phyloP scores from a whole-genome alignment of 2,888 invertebrate species.

The Andricus quercusramuli region DNA sequence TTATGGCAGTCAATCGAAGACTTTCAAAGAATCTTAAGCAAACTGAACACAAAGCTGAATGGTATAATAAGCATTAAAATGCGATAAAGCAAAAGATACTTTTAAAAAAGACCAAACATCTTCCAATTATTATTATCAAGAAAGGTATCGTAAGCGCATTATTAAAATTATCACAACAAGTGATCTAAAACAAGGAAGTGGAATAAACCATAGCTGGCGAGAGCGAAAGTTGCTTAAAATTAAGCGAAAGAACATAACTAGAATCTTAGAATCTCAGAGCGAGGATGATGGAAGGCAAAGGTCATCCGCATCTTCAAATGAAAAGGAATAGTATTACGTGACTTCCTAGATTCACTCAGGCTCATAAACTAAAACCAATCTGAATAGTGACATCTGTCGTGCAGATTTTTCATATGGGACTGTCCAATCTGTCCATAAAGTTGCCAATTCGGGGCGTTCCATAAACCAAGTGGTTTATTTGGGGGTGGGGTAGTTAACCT shows the following conservation, averaged over 20 bases:
- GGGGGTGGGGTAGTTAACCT: too few species aligned
- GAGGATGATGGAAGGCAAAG: constrained; percentile 4
- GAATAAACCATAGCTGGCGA: background rate
- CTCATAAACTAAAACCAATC: background rate
- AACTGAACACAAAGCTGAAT: too few species aligned
- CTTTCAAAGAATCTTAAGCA: too few species aligned
- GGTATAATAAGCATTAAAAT: too few species aligned
- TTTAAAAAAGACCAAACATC: too few species aligned
- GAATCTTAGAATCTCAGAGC: constrained; percentile 2
- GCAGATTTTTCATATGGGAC: background rate
- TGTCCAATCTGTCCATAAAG: too few species aligned
- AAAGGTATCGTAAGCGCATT: background rate
- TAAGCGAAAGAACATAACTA: background rate
- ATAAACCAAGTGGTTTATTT: too few species aligned
- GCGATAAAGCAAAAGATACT: too few species aligned
- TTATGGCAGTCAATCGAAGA: too few species aligned
- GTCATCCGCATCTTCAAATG: constrained; percentile 7
- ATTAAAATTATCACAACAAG: constrained; percentile 7
- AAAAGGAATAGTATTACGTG: background rate
- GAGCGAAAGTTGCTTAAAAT: constrained; percentile 7
- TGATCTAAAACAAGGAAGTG: constrained; percentile 6
- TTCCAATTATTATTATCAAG: too few species aligned
- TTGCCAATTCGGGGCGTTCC: too few species aligned
- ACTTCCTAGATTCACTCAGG: constrained; percentile 1
- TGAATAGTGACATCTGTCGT: background rate